A percentile compares a stretch with the other conserved stretches of the same genome.
These are phyloP conservation scores for Orthosia incerta DNA, from an alignment of 2,888 invertebrate genomes.

Conservation along the genomic window DNA sequence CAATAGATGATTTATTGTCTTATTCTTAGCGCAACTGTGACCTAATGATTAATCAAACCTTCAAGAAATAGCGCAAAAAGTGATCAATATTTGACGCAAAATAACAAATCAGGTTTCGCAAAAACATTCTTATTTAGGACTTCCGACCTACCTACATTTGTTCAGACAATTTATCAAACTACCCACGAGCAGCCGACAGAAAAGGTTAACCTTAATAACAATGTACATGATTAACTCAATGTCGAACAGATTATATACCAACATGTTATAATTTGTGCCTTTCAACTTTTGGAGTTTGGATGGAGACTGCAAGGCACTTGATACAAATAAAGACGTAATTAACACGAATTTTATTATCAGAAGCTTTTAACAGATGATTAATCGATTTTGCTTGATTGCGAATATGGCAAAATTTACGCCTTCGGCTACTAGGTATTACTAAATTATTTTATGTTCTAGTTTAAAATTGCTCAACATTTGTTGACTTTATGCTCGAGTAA, in stretches of 20 bases:
- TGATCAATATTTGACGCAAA: constrained; percentile 23
- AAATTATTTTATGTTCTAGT: not conserved
- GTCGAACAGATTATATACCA: constrained; percentile 67
- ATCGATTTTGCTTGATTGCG: constrained; percentile 34
- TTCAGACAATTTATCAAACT: constrained; percentile 66
- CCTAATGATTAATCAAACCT: constrained; percentile 16
- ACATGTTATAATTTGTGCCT: constrained; percentile 19
- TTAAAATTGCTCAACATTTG: not conserved
- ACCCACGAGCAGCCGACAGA: constrained; percentile 57
- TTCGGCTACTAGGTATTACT: not conserved
- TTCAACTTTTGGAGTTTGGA: constrained; percentile 20
- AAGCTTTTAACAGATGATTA: constrained; percentile 42
- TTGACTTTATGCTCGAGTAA: not conserved
- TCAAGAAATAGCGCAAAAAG: constrained; percentile 11
- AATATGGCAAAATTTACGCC: not conserved
- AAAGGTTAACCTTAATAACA: constrained; percentile 64
- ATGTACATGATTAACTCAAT: constrained; percentile 72
- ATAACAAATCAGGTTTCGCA: constrained; percentile 16
- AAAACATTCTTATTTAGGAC: constrained; percentile 43
- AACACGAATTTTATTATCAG: constrained; percentile 23
- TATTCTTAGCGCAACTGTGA: not conserved
- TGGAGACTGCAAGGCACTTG: constrained; percentile 30
- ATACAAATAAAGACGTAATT: constrained; percentile 29
- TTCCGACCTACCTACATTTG: constrained; percentile 48
- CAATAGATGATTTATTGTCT: constrained; percentile 13